Conservation (phyloP, 2,113 vertebrate species). For the Dasyornis broadbenti region DNA sequence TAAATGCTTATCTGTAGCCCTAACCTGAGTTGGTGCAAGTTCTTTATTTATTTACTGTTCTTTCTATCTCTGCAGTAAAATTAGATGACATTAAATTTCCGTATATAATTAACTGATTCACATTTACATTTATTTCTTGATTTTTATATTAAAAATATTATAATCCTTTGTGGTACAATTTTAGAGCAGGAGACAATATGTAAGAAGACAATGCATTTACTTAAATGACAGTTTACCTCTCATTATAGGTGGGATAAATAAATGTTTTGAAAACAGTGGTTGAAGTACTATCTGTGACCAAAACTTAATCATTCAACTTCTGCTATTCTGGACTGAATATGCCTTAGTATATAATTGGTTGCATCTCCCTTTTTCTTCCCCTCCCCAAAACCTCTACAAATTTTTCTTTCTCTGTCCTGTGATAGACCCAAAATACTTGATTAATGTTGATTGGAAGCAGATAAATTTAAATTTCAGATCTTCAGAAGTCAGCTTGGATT, state of each 20-base stretch:
- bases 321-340: neutral
- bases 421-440: neutral
- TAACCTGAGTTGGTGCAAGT: neutral
- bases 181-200: neutral
- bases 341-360: neutral
- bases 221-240: neutral
- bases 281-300: neutral
- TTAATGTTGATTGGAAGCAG: neutral
- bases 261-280: neutral
- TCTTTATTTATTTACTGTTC: neutral
- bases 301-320: neutral
- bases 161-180: neutral
- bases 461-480: neutral
- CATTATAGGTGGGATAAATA: neutral
- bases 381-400: neutral
- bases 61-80: neutral
- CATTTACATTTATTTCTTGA: neutral
- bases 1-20: neutral
- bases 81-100: neutral
- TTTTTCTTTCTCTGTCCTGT: neutral
- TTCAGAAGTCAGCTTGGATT: neutral
- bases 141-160: neutral
- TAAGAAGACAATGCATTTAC: neutral
- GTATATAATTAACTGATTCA: neutral
- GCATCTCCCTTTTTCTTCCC: neutral